Conservation (phyloP, 1,140 invertebrate species). For the Atta cephalotes region DNA sequence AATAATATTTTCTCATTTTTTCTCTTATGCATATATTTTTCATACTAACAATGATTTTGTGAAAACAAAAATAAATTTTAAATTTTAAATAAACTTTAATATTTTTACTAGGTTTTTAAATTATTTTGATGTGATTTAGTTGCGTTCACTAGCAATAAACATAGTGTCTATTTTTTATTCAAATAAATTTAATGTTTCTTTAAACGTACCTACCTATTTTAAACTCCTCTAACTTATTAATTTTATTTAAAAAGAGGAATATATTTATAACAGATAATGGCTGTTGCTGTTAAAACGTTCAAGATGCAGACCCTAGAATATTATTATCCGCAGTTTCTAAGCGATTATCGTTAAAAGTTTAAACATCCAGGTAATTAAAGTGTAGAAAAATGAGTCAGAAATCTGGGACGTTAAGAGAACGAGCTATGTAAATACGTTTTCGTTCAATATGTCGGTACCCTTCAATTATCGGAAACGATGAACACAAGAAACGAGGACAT, state of each 20-base stretch:
- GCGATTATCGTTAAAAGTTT: slow-evolving; percentile 41
- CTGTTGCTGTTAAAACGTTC: neutral
- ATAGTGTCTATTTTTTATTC: neutral
- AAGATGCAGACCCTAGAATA: neutral
- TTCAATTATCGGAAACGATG: slow-evolving; percentile 50
- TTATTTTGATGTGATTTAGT: neutral
- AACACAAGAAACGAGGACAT: slow-evolving; percentile 58
- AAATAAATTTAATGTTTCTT: neutral
- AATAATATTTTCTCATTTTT: neutral
- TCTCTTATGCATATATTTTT: neutral
- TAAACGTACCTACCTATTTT: neutral
- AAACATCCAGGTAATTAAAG: slow-evolving; percentile 36
- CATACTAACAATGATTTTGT: neutral
- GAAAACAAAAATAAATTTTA: neutral
- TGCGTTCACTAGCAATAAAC: neutral
- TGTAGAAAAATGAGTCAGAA: slow-evolving; percentile 19
- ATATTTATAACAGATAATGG: neutral
- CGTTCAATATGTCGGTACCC: slow-evolving; percentile 24
- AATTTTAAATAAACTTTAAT: too few relatives aligned
- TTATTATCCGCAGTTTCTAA: slow-evolving; percentile 1
- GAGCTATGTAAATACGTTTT: neutral
- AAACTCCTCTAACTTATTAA: neutral
- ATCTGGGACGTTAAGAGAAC: slow-evolving; percentile 22
- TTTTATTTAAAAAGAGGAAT: neutral
- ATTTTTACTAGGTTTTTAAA: neutral